Conservation (phyloP, 1,140 invertebrate species). For the Diuraphis noxia region DNA sequence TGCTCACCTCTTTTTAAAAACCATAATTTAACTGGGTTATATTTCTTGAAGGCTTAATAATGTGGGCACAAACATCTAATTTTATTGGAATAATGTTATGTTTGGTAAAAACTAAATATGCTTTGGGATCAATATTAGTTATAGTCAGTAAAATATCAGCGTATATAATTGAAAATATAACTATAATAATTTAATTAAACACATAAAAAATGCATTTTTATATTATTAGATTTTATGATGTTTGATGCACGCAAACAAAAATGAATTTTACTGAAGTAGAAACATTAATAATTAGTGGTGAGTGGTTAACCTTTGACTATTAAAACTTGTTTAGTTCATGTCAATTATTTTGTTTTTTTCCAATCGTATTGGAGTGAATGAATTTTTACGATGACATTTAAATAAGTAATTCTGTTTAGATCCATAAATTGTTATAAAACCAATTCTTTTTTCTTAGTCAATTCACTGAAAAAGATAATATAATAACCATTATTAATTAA, state of each 20-base stretch:
- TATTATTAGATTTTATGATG: not conserved
- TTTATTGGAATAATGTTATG: not conserved
- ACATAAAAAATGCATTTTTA: not conserved
- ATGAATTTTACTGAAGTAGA: not conserved
- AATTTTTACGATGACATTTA: not conserved
- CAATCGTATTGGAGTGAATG: not conserved
- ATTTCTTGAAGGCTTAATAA: no score
- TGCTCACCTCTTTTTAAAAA: not conserved
- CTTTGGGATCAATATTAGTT: not conserved
- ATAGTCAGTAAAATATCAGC: not conserved
- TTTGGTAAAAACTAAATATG: not conserved
- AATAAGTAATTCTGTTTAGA: not conserved
- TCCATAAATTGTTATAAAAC: not conserved
- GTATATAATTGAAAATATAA: not conserved
- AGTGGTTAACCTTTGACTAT: constrained; percentile 1
- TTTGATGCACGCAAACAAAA: not conserved
- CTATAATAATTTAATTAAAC: not conserved
- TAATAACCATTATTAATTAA: not conserved
- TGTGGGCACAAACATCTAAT: not conserved
- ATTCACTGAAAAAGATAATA: not conserved
- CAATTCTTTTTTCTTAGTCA: not conserved
- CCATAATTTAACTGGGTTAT: not conserved
- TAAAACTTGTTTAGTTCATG: not conserved
- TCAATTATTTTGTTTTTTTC: not conserved
- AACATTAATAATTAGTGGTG: not conserved